Conservation (phyloP, 2,113 vertebrate species). For the Ptilorrhoa leucosticta region DNA sequence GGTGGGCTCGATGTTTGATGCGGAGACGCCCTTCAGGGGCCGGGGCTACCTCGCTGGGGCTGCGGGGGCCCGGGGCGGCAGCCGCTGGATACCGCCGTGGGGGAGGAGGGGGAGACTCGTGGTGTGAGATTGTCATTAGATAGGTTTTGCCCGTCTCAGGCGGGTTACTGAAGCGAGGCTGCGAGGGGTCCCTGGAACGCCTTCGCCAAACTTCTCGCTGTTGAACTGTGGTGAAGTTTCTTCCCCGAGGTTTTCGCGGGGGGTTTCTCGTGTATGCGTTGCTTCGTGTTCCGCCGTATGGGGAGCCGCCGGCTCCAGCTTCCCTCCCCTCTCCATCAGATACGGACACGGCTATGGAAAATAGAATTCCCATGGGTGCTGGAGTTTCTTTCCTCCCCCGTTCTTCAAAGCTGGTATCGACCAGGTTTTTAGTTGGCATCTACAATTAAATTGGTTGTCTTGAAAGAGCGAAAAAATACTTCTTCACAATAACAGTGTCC, state of each 20-base stretch:
- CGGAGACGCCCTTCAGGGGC: not conserved
- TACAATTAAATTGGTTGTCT: not conserved
- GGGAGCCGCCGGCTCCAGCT: not conserved
- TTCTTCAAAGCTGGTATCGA: not conserved
- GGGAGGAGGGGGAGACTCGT: accelerated
- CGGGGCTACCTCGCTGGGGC: not conserved
- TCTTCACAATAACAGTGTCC: accelerated
- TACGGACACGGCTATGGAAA: accelerated
- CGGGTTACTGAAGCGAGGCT: not conserved
- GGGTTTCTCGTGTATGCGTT: not conserved
- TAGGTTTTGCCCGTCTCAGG: not conserved
- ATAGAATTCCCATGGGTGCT: accelerated
- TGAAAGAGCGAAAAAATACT: not conserved
- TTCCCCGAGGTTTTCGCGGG: not conserved
- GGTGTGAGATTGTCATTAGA: not conserved
- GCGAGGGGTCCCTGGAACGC: not conserved
- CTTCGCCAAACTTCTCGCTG: not conserved
- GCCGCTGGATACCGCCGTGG: not conserved
- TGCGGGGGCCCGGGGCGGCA: not conserved
- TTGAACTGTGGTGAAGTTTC: not conserved
- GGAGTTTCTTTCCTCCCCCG: not conserved
- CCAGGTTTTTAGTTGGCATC: not conserved
- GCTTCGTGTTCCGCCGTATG: not conserved
- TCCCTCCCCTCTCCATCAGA: not conserved
- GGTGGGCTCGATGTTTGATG: not conserved